Conservation (phyloP, 2,888 invertebrate species). For the Choristoneura rosaceana region DNA sequence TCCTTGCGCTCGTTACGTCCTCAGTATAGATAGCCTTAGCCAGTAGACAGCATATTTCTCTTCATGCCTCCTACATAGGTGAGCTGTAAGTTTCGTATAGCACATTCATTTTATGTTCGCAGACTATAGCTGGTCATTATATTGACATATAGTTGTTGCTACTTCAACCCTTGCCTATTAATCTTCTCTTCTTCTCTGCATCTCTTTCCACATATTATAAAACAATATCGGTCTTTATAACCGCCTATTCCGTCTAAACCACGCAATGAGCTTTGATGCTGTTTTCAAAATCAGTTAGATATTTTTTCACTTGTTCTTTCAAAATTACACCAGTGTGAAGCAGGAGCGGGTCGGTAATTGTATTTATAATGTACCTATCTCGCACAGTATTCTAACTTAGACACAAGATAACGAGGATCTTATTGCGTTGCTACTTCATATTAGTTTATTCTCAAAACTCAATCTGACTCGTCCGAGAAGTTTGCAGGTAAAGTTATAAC, state of each 20-base stretch:
- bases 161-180: background rate
- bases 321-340: too few species aligned
- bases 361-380: background rate
- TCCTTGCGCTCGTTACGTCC: constrained; percentile 44
- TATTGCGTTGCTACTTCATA: constrained; percentile 5
- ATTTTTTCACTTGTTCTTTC: too few species aligned
- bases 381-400: background rate
- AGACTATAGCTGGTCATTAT: background rate
- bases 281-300: too few species aligned
- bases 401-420: background rate
- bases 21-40: constrained; percentile 20
- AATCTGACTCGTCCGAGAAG: constrained; percentile 21
- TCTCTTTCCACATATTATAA: too few species aligned
- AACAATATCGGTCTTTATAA: too few species aligned
- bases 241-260: too few species aligned
- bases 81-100: constrained; percentile 31
- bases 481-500: constrained; percentile 21
- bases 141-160: constrained; percentile 21
- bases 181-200: too few species aligned
- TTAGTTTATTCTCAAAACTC: constrained; percentile 22
- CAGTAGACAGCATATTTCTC: constrained; percentile 15
- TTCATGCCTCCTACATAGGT: constrained; percentile 28
- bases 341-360: too few species aligned
- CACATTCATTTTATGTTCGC: constrained; percentile 24
- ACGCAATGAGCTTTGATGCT: too few species aligned